Base-by-base conservation (phyloP, 1,140 invertebrate genomes). In the Rhizoglyphus robini region DNA sequence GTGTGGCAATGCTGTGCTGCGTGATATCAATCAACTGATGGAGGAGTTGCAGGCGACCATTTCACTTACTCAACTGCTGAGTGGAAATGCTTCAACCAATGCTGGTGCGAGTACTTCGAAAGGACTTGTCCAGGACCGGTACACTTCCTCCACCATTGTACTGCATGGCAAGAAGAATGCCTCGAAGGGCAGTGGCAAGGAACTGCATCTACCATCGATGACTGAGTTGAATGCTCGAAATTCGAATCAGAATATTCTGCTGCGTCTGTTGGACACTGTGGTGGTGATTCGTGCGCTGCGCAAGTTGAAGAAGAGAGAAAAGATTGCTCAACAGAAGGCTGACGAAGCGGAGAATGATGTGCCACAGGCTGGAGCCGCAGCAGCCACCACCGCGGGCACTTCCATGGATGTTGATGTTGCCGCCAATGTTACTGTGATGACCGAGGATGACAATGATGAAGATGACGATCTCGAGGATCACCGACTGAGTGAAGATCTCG, bases 131-230 rank as follows among this genome's bases (percentile, higher is more conserved):
- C 68, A 72, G 27, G 72, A 72, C 68, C 82, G 87, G 70, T 88
- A 87, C 75, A 86, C 84, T 3, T 80, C 82, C 71, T 84, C 85
- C 69, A 79, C 79, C 65, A 81, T 86, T 67, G 82, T 89, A n/a
- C 76, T 83, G 32, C 85, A 85, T n/a, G 84, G 84, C 76, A 76
- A 83, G 23, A 90, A 89, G 76, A 72, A 71, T 23, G 80, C 82
- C n/a, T n/a, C n/a, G n/a, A n/a, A n/a, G n/a, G n/a, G n/a, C n/a
- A n/a, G n/a, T n/a, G 82, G 85, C 54, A 83, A 83, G 69, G 88
- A 92, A 72, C 77, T 93, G 31, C 88, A 91, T 72, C 73, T 93
- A 68, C 85, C 88, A 8, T 88, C 88, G 2, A 92, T 93, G 88
- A 82, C 83, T 65, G 81, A 84, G 47, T 79, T 92, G n/a, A 88